Evolutionary conservation across 2,113 vertebrate species (phyloP), one percentile per base, ranked within the genome.

Genomic region (Tachysurus fulvidraco): DNA sequence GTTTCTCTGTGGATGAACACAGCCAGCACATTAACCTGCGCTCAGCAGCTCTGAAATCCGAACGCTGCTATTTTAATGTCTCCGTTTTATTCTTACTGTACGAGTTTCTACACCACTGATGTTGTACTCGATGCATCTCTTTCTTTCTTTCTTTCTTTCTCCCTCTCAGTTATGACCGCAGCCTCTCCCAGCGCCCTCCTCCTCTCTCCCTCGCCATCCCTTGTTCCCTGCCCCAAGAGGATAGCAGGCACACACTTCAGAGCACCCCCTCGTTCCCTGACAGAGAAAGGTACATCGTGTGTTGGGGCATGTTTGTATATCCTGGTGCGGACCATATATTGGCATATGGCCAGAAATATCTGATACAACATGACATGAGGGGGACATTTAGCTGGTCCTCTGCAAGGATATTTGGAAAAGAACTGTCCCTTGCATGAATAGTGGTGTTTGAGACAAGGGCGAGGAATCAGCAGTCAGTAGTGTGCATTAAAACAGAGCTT

Each of bases 181-280:
- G 94, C 91, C 94, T 95, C 93, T 95, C 94, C 83, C 94, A 91
- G 85, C 94, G 94, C 84, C 95, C 94, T 7, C 94, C 95, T 89
- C 94, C 95, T 54, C 95, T 95, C 86, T 94, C 94, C 69, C 94
- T 95, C 21, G 91, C 94, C 10, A 93, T 95, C 88, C 93, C 94
- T 84, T 93, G 94, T 8, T 90, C 95, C 85, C 93, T 96, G 16
- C 92, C 93, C 89, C 92, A 93, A 52, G 95, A 96, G 93, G 95
- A 95, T 90, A 95, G 95, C 90, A 93, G 95, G 90, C 95, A 96
- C 93, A 94, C 94, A 79, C 90, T 95, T 88, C 95, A 94, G 92
- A 95, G 94, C 93, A 92, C 94, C 90, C 93, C 95, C 84, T 94
- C 95, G 88, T 95, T 95, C 91, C 91, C 92, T 81, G 95, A 96